Evolutionary conservation across 2,888 invertebrate species (phyloP).

Genomic region (Rhynchonema sp.): DNA sequence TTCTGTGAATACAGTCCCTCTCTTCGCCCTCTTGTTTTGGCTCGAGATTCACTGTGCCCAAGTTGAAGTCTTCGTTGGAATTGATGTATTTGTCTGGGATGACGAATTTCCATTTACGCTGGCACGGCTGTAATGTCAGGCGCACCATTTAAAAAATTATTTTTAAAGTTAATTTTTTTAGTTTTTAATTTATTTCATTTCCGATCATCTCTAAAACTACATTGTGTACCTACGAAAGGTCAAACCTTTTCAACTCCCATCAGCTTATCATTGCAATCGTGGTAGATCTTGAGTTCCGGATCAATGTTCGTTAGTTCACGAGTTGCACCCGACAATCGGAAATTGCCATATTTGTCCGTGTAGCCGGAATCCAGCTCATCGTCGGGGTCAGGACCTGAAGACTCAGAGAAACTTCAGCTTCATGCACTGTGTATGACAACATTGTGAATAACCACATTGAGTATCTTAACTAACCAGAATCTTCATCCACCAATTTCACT

Average conservation of each 20-base stretch:
- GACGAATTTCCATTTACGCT: conserved; percentile 22
- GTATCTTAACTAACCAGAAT: not conserved
- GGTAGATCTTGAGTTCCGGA: not conserved
- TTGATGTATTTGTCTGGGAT: conserved; percentile 23
- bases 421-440: not conserved
- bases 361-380: not conserved
- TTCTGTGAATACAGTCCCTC: not conserved
- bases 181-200: too few species aligned
- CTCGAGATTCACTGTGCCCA: not conserved
- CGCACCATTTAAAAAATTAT: too few species aligned
- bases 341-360: not conserved
- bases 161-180: too few species aligned
- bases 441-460: not conserved
- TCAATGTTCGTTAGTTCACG: not conserved
- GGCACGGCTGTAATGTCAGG: conserved; percentile 21
- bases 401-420: not conserved
- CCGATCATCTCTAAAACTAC: too few species aligned
- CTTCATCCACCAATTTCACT: not conserved
- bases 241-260: too few species aligned
- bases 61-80: not conserved
- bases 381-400: not conserved
- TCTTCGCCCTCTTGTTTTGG: not conserved
- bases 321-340: not conserved
- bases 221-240: too few species aligned
- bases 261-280: not conserved